A percentile compares a stretch with the other conserved stretches of the same genome.
These are phyloP conservation scores for Amniataba percoides DNA, from an alignment of 2,797 vertebrate genomes.

Conservation along the genomic window DNA sequence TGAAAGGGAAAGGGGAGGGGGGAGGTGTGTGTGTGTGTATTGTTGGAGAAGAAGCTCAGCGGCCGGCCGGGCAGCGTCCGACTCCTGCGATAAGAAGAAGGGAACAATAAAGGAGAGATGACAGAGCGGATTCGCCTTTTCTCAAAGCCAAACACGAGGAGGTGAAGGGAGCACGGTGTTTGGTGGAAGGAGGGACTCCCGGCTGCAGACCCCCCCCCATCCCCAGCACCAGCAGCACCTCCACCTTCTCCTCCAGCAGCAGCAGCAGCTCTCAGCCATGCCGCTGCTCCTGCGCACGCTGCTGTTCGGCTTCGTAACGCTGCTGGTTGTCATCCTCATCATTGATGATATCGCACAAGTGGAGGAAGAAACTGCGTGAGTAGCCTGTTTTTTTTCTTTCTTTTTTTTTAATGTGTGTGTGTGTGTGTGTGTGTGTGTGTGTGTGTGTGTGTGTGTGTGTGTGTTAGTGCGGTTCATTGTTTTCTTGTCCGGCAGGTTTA, in stretches of 20 bases:
- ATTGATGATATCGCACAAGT: conserved; percentile 93
- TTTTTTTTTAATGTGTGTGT: too few species aligned
- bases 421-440: not conserved
- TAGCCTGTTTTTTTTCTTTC: too few species aligned
- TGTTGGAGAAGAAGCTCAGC: not conserved
- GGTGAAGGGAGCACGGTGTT: conserved; percentile 48
- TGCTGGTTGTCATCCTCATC: conserved; percentile 90
- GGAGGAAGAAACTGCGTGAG: conserved; percentile 92
- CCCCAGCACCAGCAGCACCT: too few species aligned
- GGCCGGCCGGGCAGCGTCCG: conserved; percentile 24
- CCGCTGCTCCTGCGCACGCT: conserved; percentile 89
- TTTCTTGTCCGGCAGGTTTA: conserved; percentile 46
- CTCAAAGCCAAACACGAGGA: conserved; percentile 38
- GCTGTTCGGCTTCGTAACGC: conserved; percentile 89
- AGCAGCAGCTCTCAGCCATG: conserved; percentile 80
- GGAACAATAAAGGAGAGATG: conserved; percentile 66
- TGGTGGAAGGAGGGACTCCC: conserved; percentile 44
- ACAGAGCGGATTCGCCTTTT: conserved; percentile 45
- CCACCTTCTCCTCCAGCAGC: too few species aligned
- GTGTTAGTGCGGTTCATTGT: conserved; percentile 40
- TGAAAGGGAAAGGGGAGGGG: too few species aligned
- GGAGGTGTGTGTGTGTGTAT: too few species aligned
- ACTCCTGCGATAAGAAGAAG: conserved; percentile 47
- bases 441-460: not conserved
- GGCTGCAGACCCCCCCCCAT: conserved; percentile 32